phyloP scores from a whole-genome alignment of 2,113 vertebrate genomes.

The Sminthopsis crassicaudata region DNA sequence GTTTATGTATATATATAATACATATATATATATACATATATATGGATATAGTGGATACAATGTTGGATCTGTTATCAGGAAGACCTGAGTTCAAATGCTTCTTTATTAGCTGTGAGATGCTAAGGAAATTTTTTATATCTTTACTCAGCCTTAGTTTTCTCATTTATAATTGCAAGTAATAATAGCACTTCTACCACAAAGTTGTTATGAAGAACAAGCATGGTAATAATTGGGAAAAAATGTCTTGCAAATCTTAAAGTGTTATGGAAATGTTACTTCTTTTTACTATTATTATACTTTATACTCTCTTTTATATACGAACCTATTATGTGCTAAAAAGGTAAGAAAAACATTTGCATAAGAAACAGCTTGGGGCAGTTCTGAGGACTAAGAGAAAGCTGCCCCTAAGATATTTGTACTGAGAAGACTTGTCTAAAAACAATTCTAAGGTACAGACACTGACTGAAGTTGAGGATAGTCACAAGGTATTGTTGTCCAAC shows the following conservation, averaged over 20 bases:
- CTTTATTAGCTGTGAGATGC: neutral
- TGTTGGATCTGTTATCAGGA: neutral
- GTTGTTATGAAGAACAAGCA: neutral
- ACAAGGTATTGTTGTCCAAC: neutral
- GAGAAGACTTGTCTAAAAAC: neutral
- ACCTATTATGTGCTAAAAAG: neutral
- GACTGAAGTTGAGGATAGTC: neutral
- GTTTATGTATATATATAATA: too few relatives aligned
- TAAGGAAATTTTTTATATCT: neutral
- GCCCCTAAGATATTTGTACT: neutral
- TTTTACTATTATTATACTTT: neutral
- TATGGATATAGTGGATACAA: neutral
- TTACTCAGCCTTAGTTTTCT: neutral
- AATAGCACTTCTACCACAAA: neutral
- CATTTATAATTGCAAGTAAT: neutral
- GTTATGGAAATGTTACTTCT: neutral
- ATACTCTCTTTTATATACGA: neutral
- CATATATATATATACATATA: neutral
- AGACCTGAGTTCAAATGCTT: neutral
- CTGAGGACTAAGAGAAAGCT: neutral
- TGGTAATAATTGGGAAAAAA: neutral
- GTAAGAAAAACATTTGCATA: neutral
- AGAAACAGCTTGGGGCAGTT: neutral
- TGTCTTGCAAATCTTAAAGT: neutral
- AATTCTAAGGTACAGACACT: neutral